Conservation (phyloP, 1,140 invertebrate species). For the Psix sp. region DNA sequence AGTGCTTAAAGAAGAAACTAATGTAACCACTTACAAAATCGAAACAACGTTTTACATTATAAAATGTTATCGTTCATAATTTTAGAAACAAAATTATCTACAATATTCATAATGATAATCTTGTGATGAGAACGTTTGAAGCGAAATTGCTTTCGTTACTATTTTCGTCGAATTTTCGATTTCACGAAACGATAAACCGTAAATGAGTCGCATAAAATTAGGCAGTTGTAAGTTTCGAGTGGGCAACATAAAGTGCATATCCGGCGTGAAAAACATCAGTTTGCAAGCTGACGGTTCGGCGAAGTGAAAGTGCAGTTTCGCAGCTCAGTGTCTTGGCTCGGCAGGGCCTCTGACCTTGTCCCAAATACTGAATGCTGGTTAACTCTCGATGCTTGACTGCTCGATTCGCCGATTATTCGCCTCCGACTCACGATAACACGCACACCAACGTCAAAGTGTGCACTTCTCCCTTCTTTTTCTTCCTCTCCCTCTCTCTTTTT, state of each 20-base stretch:
- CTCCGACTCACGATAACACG: constrained; percentile 54
- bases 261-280: constrained; percentile 58
- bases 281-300: constrained; percentile 67
- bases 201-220: constrained; percentile 3
- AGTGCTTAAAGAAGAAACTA: too few relatives aligned
- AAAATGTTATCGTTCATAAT: too few relatives aligned
- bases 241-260: constrained; percentile 31
- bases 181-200: background rate
- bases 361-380: constrained; percentile 73
- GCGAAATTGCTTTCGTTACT: too few relatives aligned
- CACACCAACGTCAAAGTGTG: constrained; percentile 23
- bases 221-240: constrained; percentile 6
- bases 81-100: too few relatives aligned
- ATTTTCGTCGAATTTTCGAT: background rate
- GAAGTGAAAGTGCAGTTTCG: constrained; percentile 74
- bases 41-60: too few relatives aligned
- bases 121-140: too few relatives aligned
- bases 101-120: too few relatives aligned
- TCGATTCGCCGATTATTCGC: constrained; percentile 62
- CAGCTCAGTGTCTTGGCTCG: constrained; percentile 68
- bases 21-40: too few relatives aligned
- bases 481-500: constrained; percentile 7
- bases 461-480: constrained; percentile 11
- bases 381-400: constrained; percentile 61
- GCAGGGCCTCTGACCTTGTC: constrained; percentile 74